Percentiles rank a stretch among this genome's conserved stretches.
These are phyloP conservation scores for Halichondria panicea DNA, from an alignment of 37 sponge, comb jelly and placozoan genomes.

Conservation along the genomic window DNA sequence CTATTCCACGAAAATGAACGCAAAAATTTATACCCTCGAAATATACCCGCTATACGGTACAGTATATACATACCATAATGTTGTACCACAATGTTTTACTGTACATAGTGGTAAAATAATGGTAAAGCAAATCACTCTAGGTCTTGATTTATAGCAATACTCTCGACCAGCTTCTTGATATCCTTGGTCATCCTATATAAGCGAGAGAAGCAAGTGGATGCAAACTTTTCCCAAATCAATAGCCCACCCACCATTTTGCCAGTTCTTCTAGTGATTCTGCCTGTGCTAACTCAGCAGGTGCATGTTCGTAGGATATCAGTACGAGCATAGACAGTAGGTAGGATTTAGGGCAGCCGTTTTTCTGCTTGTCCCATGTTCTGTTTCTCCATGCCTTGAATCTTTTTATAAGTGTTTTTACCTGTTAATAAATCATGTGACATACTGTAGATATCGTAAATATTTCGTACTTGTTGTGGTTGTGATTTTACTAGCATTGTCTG, in stretches of 20 bases:
- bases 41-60: too few species aligned
- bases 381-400: conserved; percentile 23
- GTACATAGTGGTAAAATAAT: too few species aligned
- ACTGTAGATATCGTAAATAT: too few species aligned
- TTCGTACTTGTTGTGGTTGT: conserved; percentile 3
- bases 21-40: too few species aligned
- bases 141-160: neutral
- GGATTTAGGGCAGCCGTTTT: conserved; percentile 10
- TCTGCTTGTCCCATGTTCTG: neutral
- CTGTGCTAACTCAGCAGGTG: neutral
- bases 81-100: too few species aligned
- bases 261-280: neutral
- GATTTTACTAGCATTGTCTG: neutral
- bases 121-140: neutral
- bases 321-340: conserved; percentile 14
- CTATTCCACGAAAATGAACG: too few species aligned
- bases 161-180: conserved; percentile 8
- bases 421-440: too few species aligned
- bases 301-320: neutral
- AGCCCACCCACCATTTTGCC: neutral
- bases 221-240: too few species aligned
- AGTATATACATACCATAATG: too few species aligned
- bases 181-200: neutral
- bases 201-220: neutral
- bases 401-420: neutral